Evolutionary conservation across 2,113 vertebrate genomes (phyloP).

Genomic region (Loxodonta africana): DNA sequence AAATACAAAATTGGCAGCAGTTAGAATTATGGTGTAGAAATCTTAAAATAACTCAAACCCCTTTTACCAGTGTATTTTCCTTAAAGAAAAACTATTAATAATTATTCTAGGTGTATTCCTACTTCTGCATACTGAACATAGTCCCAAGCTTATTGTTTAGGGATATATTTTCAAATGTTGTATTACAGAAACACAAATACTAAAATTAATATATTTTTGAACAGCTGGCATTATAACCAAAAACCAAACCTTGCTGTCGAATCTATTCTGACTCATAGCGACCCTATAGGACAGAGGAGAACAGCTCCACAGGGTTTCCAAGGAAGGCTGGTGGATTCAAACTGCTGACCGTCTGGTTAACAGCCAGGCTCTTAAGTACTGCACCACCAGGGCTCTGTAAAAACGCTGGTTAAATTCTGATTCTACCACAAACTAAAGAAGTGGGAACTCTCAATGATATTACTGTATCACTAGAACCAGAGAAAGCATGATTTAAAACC

Average conservation of each 20-base stretch:
- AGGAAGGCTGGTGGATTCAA: no score
- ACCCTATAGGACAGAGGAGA: no score
- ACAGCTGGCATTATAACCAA: not conserved
- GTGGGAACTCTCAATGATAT: rapidly evolving
- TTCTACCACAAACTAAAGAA: not conserved
- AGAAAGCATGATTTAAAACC: not conserved
- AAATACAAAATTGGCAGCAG: not conserved
- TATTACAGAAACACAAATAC: not conserved
- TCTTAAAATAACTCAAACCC: not conserved
- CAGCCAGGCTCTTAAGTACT: no score
- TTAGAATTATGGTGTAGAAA: slow-evolving; percentile 22
- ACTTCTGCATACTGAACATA: rapidly evolving
- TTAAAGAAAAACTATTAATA: not conserved
- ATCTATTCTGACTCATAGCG: no score
- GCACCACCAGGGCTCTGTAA: no score
- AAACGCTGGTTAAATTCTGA: not conserved
- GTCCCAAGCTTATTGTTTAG: not conserved
- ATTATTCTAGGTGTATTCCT: not conserved
- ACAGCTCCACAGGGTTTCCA: no score
- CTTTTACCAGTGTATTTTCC: not conserved
- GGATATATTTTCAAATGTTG: not conserved
- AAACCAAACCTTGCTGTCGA: no score
- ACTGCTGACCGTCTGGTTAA: no score
- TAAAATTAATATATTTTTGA: not conserved
- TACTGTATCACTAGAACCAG: not conserved